Conservation (phyloP, 2,888 invertebrate genomes). For the Eupithecia insigniata region DNA sequence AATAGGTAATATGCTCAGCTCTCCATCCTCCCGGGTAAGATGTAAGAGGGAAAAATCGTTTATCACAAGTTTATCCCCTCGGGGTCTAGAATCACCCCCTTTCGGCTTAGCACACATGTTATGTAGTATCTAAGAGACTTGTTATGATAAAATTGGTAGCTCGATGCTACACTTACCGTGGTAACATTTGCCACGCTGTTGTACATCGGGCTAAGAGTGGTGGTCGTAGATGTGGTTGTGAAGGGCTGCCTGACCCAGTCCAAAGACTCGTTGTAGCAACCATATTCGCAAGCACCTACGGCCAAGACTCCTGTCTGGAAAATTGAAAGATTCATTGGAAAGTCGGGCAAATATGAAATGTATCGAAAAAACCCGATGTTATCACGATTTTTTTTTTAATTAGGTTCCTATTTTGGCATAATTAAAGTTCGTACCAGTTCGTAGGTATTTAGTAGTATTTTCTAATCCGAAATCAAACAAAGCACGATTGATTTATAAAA, state of each 20-base stretch:
- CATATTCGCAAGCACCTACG: conserved; percentile 88
- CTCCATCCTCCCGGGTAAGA: background rate
- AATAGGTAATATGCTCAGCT: background rate
- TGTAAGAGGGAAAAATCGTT: no score
- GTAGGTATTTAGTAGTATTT: no score
- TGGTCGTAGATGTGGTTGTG: conserved; percentile 66
- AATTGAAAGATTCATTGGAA: background rate
- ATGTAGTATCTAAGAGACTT: background rate
- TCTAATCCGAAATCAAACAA: background rate
- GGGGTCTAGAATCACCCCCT: no score
- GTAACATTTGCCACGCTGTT: conserved; percentile 64
- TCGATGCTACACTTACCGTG: conserved; percentile 55
- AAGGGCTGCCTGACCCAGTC: conserved; percentile 71
- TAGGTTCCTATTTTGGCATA: no score
- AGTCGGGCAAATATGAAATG: background rate
- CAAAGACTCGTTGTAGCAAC: conserved; percentile 84
- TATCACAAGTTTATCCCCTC: no score
- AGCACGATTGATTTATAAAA: background rate
- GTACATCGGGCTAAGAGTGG: conserved; percentile 72
- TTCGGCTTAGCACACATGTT: no score
- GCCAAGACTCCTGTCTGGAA: conserved; percentile 85
- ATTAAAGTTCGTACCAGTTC: no score
- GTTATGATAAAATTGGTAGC: background rate
- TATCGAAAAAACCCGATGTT: no score
- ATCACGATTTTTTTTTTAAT: no score